A percentile compares a stretch with the other conserved stretches of the same genome.
Conservation (phyloP, 1,140 invertebrate species). For the Homarus americanus region DNA sequence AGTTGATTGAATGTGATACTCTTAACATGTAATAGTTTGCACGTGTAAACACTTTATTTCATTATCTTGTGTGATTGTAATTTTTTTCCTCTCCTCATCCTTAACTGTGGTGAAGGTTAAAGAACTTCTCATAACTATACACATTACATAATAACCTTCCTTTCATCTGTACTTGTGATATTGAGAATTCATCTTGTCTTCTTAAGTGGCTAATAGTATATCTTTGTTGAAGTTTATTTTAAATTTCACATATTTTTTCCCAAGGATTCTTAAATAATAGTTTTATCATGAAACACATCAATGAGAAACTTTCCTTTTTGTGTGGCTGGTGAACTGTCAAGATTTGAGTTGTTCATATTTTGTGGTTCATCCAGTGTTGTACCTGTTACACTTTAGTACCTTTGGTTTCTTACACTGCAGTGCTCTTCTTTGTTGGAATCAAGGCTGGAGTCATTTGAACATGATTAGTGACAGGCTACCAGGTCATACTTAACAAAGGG, state of each 20-base stretch:
- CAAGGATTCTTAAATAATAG: not conserved
- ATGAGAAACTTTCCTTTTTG: not conserved
- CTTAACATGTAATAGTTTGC: constrained; percentile 32
- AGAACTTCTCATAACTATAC: not conserved
- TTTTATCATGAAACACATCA: constrained; percentile 2
- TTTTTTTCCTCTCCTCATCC: constrained; percentile 10
- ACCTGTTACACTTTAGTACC: constrained; percentile 1
- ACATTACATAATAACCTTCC: not conserved
- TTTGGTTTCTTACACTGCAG: not conserved
- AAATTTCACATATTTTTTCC: not conserved
- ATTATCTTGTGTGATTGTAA: constrained; percentile 39
- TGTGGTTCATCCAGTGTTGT: not conserved
- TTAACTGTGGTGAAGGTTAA: constrained; percentile 20
- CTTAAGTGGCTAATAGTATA: not conserved
- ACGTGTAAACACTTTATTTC: constrained; percentile 35
- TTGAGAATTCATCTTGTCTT: not conserved
- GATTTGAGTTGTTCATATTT: not conserved
- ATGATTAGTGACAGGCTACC: too few relatives aligned
- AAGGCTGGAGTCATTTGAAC: too few relatives aligned
- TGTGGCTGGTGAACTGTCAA: not conserved
- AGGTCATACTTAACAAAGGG: too few relatives aligned
- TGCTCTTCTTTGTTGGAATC: not conserved
- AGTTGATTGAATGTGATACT: constrained; percentile 35
- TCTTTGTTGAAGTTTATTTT: not conserved
- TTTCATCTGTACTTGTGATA: not conserved